Base-by-base conservation (phyloP, 2,888 invertebrate species). In the Dilophus febrilis region DNA sequence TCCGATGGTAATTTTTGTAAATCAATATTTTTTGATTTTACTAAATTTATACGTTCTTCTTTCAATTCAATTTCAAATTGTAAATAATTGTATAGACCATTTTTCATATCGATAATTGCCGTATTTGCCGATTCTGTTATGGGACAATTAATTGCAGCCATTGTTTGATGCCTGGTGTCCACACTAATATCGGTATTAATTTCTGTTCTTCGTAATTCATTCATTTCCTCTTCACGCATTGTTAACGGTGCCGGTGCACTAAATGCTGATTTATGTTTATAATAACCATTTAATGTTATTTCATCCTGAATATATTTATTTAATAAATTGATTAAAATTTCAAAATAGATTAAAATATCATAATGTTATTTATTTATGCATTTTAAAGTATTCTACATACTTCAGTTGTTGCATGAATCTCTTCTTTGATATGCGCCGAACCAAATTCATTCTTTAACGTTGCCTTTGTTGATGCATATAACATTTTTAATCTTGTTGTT, bases 381-480 rank as follows among this genome's bases (percentile, higher is more conserved):
- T 11, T 17, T 19, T 18, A 19, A 37, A n/a, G n/a, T n/a, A n/a
- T 17, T 36, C 19, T 45, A 18, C 4, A 36, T 26, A 44, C 47
- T 55, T 66, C 61, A 22, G 67, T 65, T 12, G 92, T 91, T 19
- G 87, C 91, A 65, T 94, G 94, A 51, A 92, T 64, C 64, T 98
- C 98, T 58, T 94, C 88, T 52, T 84, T 84, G 43, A 98, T 91
- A 52, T 87, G 84, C 1, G 87, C 80, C 5, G 86, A 80, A 1
- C 97, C 97, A 63, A 98, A 98, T 59, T 95, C 92, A 53, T 80
- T 81, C 59, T 95, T 98, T 22, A 98, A 66, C 1, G 97, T 98
- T 1, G 97, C 90, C 63, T 94, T 90, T 0, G 95, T 97, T 0
- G 92, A 94, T 0, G 97, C 97, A 53, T 94, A 94, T 40, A 98